These are phyloP conservation scores for Aporrectodea caliginosa DNA, from an alignment of 1,140 invertebrate species.

Conservation along the genomic window DNA sequence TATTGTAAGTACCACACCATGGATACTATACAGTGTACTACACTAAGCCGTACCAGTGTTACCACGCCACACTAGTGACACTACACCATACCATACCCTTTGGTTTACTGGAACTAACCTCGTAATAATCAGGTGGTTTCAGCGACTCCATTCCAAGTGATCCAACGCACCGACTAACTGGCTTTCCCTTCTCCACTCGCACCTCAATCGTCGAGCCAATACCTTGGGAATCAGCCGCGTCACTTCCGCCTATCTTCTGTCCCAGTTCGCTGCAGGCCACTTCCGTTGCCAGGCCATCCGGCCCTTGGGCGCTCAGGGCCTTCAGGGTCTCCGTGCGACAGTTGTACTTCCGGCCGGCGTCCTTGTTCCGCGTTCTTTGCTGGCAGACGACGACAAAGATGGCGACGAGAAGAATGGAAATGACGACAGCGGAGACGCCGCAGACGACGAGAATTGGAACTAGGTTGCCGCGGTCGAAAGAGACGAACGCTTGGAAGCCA, in stretches of 20 bases:
- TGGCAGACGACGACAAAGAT: conserved; percentile 10
- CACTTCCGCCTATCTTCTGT: neutral
- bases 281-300: neutral
- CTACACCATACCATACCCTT: too few relatives aligned
- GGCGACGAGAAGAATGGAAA: conserved; percentile 12
- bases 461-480: conserved; percentile 11
- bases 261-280: neutral
- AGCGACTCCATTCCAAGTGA: neutral
- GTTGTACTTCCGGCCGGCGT: neutral
- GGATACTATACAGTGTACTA: neutral
- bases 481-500: conserved; percentile 2
- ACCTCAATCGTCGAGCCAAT: neutral
- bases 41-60: neutral
- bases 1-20: neutral
- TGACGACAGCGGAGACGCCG: neutral
- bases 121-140: neutral
- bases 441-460: conserved; percentile 13
- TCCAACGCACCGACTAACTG: neutral
- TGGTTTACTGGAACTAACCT: too few relatives aligned
- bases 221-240: neutral
- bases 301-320: neutral
- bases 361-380: neutral
- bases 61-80: neutral
- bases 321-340: neutral
- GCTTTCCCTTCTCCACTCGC: neutral